These are phyloP conservation scores for Nysson spinosus DNA, from an alignment of 2,888 invertebrate genomes.

Conservation along the genomic window DNA sequence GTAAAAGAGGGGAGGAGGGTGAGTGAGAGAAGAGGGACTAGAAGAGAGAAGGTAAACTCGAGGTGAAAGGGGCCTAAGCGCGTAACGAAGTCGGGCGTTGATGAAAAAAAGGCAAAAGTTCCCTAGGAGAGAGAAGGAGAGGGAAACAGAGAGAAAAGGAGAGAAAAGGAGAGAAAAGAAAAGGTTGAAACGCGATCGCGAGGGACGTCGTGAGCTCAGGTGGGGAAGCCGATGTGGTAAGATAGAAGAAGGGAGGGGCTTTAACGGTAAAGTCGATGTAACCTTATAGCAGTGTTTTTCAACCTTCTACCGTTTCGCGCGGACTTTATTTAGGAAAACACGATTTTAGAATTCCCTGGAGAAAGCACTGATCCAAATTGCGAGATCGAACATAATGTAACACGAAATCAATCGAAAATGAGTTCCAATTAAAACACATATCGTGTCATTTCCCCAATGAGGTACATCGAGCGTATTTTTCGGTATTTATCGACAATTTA, in stretches of 20 bases:
- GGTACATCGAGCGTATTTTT: too few relatives aligned
- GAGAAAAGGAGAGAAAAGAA: constrained; percentile 29
- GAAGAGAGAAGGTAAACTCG: constrained; percentile 42
- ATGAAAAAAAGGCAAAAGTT: constrained; percentile 32
- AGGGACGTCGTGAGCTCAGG: constrained; percentile 44
- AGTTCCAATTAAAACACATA: too few relatives aligned
- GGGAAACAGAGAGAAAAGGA: constrained; percentile 15
- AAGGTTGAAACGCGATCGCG: constrained; percentile 57
- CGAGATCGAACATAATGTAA: too few relatives aligned
- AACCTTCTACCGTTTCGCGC: constrained; percentile 28
- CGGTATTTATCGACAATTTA: too few relatives aligned
- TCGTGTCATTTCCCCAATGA: too few relatives aligned
- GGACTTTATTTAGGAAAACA: too few relatives aligned
- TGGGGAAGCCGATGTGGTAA: constrained; percentile 43
- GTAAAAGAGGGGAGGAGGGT: too few relatives aligned
- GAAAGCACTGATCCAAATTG: too few relatives aligned
- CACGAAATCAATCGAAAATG: too few relatives aligned
- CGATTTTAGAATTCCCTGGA: too few relatives aligned
- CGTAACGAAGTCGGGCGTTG: constrained; percentile 50
- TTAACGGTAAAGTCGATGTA: constrained; percentile 73
- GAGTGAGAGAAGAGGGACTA: not conserved
- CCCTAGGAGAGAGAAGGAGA: constrained; percentile 3
- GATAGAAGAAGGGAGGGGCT: constrained; percentile 55
- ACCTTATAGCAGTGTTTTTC: constrained; percentile 65
- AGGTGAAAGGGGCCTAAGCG: constrained; percentile 65